A percentile compares a stretch with the other conserved stretches of the same genome.
phyloP scores from a whole-genome alignment of 2,888 invertebrate species.

The Cerastis leucographa region DNA sequence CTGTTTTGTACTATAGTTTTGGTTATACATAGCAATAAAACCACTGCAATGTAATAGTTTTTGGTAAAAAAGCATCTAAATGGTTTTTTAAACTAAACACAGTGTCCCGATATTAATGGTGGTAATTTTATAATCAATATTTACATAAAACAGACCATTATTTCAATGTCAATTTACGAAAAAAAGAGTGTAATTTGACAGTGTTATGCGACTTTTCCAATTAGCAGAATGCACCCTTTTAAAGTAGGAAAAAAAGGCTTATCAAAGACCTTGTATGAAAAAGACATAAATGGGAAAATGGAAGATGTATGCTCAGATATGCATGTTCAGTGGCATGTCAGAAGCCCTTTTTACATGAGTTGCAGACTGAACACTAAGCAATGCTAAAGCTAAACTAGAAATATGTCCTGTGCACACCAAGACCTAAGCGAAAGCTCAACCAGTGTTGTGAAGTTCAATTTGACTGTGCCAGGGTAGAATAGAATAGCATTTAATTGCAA shows the following conservation, averaged over 20 bases:
- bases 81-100: not conserved
- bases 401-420: not conserved
- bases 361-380: not conserved
- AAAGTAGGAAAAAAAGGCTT: not conserved
- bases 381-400: not conserved
- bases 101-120: not conserved
- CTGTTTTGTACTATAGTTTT: not conserved
- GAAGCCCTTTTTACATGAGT: not conserved
- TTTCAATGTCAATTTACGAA: not conserved
- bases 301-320: no score
- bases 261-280: not conserved
- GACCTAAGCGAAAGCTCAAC: not conserved
- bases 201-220: not conserved
- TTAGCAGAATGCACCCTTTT: no score
- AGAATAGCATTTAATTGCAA: no score
- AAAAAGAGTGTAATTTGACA: not conserved
- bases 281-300: not conserved
- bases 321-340: no score
- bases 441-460: not conserved
- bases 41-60: not conserved
- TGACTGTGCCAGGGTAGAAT: not conserved
- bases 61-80: not conserved
- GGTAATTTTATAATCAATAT: not conserved
- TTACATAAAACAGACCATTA: not conserved
- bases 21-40: not conserved